phyloP scores from a whole-genome alignment of 1,140 invertebrate genomes.

The Microplitis demolitor region DNA sequence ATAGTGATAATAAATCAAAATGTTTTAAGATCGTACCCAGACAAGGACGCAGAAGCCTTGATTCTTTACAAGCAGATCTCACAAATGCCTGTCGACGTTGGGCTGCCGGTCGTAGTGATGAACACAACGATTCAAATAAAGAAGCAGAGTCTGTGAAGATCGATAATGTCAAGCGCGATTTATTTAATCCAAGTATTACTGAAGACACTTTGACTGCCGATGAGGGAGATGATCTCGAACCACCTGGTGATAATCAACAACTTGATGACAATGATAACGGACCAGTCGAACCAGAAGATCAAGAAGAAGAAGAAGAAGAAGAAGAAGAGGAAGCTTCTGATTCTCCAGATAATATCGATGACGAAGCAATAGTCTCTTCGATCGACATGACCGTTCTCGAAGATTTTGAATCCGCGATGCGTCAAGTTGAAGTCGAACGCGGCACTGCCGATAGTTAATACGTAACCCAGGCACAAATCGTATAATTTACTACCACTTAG shows the following conservation, averaged over 20 bases:
- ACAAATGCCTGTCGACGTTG: neutral
- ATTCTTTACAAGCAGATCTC: neutral
- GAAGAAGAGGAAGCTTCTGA: constrained; percentile 15
- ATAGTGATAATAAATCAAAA: neutral
- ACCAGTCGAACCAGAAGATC: too few relatives aligned
- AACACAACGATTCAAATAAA: neutral
- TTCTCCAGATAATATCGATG: constrained; percentile 8
- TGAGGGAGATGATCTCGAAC: neutral
- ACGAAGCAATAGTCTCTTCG: constrained; percentile 34
- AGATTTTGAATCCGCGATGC: constrained; percentile 42
- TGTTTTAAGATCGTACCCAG: neutral
- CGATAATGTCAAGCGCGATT: neutral
- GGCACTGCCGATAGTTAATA: constrained; percentile 40
- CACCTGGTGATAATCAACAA: too few relatives aligned
- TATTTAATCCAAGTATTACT: neutral
- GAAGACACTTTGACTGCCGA: constrained; percentile 16
- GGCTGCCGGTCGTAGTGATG: neutral
- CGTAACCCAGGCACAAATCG: constrained; percentile 16
- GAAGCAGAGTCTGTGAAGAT: neutral
- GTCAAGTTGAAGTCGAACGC: constrained; percentile 29
- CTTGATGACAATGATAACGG: too few relatives aligned
- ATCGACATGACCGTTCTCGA: constrained; percentile 41
- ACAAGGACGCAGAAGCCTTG: constrained; percentile 8
- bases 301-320: neutral
- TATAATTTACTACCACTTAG: neutral